These are phyloP conservation scores for Limosa lapponica DNA, from an alignment of 2,797 vertebrate genomes.

Conservation along the genomic window DNA sequence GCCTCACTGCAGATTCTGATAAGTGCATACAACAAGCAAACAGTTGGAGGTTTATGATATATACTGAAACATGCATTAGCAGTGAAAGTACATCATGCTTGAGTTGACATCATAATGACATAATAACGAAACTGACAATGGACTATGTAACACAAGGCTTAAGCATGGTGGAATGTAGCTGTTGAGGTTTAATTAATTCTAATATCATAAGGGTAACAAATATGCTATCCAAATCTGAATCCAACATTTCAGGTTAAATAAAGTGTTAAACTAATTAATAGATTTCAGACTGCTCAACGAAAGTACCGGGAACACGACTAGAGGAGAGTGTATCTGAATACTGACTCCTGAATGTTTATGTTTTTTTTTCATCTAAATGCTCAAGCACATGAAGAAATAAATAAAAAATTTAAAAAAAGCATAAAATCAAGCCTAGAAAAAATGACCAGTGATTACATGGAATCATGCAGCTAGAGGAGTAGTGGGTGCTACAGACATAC, in stretches of 20 bases:
- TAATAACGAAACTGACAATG: neutral
- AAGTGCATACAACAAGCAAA: neutral
- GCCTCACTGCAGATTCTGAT: neutral
- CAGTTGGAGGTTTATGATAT: neutral
- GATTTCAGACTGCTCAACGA: neutral
- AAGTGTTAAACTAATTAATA: neutral
- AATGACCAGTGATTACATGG: neutral
- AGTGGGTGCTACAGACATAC: neutral
- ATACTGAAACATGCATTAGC: neutral
- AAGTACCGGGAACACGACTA: neutral
- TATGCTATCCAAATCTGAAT: neutral
- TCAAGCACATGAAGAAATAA: neutral
- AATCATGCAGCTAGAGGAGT: neutral
- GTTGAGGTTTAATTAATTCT: neutral
- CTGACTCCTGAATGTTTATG: neutral
- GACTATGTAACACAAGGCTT: neutral
- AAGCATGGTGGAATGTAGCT: neutral
- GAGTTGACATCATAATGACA: neutral
- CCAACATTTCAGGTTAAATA: neutral
- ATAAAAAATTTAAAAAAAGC: neutral
- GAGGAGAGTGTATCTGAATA: fast-evolving
- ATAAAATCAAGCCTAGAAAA: neutral
- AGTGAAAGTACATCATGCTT: neutral
- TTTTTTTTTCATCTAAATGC: neutral
- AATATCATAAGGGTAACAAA: neutral